Conservation (phyloP, 1,140 invertebrate species). For the Drosophila orena region DNA sequence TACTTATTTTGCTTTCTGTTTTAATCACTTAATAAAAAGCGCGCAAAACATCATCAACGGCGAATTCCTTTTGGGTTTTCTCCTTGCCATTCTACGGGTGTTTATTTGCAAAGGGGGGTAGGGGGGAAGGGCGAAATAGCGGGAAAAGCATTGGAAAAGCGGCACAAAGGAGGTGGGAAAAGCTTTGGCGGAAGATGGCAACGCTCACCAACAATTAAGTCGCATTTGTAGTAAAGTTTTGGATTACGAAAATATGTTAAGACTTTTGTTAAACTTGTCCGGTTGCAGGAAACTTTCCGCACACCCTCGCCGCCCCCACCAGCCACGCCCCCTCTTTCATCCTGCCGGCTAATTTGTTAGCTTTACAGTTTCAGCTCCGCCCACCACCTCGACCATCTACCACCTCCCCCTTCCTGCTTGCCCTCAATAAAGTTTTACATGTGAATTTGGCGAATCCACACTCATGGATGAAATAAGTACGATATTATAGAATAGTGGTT, state of each 20-base stretch:
- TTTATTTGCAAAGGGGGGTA: constrained; percentile 44
- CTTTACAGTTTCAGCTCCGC: constrained; percentile 19
- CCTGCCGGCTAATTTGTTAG: constrained; percentile 55
- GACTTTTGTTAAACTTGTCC: constrained; percentile 80
- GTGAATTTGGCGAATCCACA: constrained; percentile 54
- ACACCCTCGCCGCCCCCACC: background rate
- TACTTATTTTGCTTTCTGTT: constrained; percentile 39
- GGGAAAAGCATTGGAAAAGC: constrained; percentile 5
- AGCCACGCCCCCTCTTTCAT: constrained; percentile 3
- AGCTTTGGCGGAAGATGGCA: constrained; percentile 36
- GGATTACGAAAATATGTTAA: constrained; percentile 80
- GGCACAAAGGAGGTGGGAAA: constrained; percentile 10
- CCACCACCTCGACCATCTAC: background rate
- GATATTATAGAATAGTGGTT: no score
- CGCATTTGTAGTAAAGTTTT: constrained; percentile 80
- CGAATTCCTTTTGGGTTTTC: constrained; percentile 55
- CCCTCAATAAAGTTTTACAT: constrained; percentile 68
- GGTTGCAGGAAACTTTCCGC: constrained; percentile 57
- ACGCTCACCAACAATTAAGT: constrained; percentile 76
- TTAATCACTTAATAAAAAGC: constrained; percentile 74
- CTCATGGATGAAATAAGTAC: no score
- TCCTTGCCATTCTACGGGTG: constrained; percentile 22
- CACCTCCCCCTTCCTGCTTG: constrained; percentile 14
- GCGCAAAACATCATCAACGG: constrained; percentile 59
- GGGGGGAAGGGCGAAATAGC: background rate